A percentile compares a stretch with the other conserved stretches of the same genome.
These are phyloP conservation scores for Montipora sp. DNA, from an alignment of 64 coral and sea anemone genomes.

Conservation along the genomic window DNA sequence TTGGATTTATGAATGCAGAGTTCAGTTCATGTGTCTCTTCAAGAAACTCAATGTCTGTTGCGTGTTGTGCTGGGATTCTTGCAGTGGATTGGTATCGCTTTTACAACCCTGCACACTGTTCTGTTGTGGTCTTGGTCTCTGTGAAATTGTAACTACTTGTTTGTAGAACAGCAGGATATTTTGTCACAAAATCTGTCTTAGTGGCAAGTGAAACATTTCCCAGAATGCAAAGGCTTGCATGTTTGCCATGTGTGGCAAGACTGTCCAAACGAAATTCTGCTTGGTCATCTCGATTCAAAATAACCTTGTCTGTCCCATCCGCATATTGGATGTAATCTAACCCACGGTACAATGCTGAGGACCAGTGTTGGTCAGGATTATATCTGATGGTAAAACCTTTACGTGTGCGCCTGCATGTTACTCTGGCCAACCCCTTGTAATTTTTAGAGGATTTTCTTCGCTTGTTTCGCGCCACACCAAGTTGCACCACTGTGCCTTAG, in stretches of 20 bases:
- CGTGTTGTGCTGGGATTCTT: conserved; percentile 52
- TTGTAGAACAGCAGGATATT: conserved; percentile 17
- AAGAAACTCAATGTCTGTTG: not conserved
- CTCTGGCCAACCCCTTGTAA: conserved; percentile 60
- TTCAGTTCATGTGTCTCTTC: not conserved
- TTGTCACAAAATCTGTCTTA: conserved; percentile 1
- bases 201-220: conserved; percentile 6
- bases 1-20: too few relatives aligned
- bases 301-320: conserved; percentile 24
- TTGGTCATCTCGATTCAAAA: conserved; percentile 43
- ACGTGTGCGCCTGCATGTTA: conserved; percentile 23
- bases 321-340: conserved; percentile 34
- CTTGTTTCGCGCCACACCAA: conserved; percentile 67
- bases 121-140: conserved; percentile 2
- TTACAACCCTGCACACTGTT: conserved; percentile 44
- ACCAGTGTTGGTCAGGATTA: conserved; percentile 68
- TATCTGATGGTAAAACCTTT: conserved; percentile 68
- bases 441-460: conserved; percentile 13
- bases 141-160: conserved; percentile 22
- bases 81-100: not conserved
- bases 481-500: conserved; percentile 65
- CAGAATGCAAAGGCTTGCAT: conserved; percentile 24
- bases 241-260: conserved; percentile 40
- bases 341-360: conserved; percentile 36
- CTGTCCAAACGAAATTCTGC: conserved; percentile 53